Evolutionary conservation across 2,888 invertebrate species (phyloP).

Genomic region (Argynnis bischoffii): DNA sequence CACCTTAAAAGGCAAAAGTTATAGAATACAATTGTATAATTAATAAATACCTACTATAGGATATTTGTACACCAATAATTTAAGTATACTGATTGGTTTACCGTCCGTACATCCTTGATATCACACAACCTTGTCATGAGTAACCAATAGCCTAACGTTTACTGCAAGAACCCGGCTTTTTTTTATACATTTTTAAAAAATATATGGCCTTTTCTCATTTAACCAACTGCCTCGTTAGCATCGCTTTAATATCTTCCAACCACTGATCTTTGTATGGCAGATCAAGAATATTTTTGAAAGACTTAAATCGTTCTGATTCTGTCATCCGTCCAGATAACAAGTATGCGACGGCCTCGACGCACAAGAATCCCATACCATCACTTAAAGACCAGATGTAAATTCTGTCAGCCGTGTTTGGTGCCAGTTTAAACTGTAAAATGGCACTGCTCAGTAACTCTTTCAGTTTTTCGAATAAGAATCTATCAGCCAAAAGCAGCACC

Average conservation of each 20-base stretch:
- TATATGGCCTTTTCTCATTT: constrained; percentile 48
- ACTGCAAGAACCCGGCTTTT: constrained; percentile 16
- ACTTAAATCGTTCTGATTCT: constrained; percentile 65
- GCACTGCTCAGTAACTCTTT: constrained; percentile 76
- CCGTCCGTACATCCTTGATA: not conserved
- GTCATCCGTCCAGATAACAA: constrained; percentile 78
- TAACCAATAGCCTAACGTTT: constrained; percentile 4
- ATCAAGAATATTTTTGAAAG: constrained; percentile 75
- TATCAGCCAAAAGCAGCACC: constrained; percentile 80
- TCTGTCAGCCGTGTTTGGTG: constrained; percentile 73
- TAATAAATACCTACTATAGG: constrained; percentile 19
- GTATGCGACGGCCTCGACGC: constrained; percentile 83
- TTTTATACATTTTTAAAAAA: constrained; percentile 21
- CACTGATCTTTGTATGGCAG: constrained; percentile 80
- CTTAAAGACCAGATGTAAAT: constrained; percentile 84
- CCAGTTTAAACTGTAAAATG: constrained; percentile 79
- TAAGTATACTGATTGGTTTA: constrained; percentile 16
- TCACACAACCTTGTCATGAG: constrained; percentile 1
- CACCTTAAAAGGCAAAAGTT: constrained; percentile 16
- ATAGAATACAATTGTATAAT: constrained; percentile 14
- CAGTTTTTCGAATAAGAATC: constrained; percentile 81
- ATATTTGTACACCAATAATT: constrained; percentile 25
- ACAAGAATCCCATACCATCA: constrained; percentile 83
- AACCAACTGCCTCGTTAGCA: constrained; percentile 68
- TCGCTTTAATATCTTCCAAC: constrained; percentile 79